Conservation (phyloP, 2,113 vertebrate genomes). For the Osmerus eperlanus region DNA sequence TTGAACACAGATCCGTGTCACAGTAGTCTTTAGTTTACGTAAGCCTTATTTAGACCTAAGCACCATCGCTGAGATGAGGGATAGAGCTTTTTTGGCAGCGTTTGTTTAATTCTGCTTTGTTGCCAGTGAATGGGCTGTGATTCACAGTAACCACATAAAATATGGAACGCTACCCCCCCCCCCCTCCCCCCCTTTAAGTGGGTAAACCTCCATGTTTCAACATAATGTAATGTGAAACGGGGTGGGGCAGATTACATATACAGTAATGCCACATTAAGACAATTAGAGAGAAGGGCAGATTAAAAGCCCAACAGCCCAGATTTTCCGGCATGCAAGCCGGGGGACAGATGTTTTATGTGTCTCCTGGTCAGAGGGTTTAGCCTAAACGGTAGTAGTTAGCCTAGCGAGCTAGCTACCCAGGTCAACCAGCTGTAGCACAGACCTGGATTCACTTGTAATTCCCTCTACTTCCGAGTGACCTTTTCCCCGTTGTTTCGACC, state of each 20-base stretch:
- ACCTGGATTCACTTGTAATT: background rate
- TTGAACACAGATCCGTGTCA: background rate
- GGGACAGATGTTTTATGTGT: constrained; percentile 20
- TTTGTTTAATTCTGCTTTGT: background rate
- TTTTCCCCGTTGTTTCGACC: background rate
- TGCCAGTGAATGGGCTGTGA: background rate
- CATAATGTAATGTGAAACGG: constrained; percentile 11
- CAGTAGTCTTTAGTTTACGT: background rate
- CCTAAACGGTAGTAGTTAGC: background rate
- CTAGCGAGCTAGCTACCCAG: background rate
- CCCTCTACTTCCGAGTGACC: background rate
- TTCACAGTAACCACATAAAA: background rate
- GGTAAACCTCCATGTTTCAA: too few relatives aligned
- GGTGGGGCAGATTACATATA: constrained; percentile 15
- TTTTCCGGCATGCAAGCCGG: constrained; percentile 13
- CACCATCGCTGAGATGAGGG: background rate
- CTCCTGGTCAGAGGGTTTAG: background rate
- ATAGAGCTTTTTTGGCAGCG: background rate
- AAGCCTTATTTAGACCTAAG: background rate
- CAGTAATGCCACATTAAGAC: constrained; percentile 24
- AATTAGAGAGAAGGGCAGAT: constrained; percentile 17
- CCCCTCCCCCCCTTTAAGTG: background rate
- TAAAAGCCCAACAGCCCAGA: constrained; percentile 19
- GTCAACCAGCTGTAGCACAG: background rate
- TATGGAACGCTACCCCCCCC: background rate